A percentile compares a stretch with the other conserved stretches of the same genome.
These are phyloP conservation scores for Thrips palmi DNA, from an alignment of 1,140 invertebrate genomes.

Conservation along the genomic window DNA sequence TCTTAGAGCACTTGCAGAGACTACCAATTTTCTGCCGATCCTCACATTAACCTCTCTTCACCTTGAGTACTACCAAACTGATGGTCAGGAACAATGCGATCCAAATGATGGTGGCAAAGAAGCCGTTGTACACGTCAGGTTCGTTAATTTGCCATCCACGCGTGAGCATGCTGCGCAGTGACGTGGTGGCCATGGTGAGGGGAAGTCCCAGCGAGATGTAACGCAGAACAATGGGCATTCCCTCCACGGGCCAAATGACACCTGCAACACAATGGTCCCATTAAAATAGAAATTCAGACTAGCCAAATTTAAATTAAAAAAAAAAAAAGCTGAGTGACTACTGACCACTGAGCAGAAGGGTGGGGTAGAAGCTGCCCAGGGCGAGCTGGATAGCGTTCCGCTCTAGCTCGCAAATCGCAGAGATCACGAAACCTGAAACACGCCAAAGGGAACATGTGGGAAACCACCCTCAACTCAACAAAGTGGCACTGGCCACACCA, in stretches of 20 bases:
- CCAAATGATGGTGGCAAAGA: conserved; percentile 67
- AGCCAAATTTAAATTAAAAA: conserved; percentile 1
- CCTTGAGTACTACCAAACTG: conserved; percentile 60
- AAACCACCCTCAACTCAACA: background rate
- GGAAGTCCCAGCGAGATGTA: conserved; percentile 67
- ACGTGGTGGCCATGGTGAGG: conserved; percentile 83
- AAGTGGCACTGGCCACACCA: background rate
- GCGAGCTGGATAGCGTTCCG: conserved; percentile 82
- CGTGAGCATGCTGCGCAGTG: conserved; percentile 68
- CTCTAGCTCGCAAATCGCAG: conserved; percentile 72
- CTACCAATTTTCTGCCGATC: too few relatives aligned
- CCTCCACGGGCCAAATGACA: conserved; percentile 67
- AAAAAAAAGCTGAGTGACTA: conserved; percentile 1
- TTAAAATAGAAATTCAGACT: conserved; percentile 2
- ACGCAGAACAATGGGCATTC: conserved; percentile 46
- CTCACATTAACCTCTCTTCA: conserved; percentile 67
- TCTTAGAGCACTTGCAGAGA: too few relatives aligned
- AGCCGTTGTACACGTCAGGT: conserved; percentile 68
- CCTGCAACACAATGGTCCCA: conserved; percentile 20
- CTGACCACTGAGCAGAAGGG: conserved; percentile 68
- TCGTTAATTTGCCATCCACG: conserved; percentile 66
- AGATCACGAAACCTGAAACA: conserved; percentile 69
- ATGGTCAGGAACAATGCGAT: conserved; percentile 61
- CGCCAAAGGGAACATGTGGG: conserved; percentile 8
- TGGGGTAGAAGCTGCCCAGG: conserved; percentile 82